Conservation (phyloP, 2,113 vertebrate species). For the Oreochromis spilurus region DNA sequence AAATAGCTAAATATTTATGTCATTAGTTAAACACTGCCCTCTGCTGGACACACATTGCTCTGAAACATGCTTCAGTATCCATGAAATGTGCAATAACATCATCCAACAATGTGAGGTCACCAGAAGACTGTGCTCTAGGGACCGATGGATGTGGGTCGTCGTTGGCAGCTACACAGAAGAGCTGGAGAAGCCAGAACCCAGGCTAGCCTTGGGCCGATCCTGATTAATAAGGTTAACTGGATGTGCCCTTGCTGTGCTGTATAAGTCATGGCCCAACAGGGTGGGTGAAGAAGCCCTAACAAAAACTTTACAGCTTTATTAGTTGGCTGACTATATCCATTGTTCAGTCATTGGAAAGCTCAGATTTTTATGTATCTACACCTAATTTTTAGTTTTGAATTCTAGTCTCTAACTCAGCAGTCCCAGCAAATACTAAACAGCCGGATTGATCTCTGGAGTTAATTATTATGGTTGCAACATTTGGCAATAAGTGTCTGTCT, state of each 20-base stretch:
- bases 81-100: neutral
- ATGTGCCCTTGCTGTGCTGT: neutral
- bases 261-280: neutral
- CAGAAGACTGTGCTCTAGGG: neutral
- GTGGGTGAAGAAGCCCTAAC: neutral
- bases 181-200: neutral
- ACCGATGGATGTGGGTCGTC: neutral
- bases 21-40: neutral
- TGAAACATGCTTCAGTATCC: neutral
- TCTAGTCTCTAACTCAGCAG: neutral
- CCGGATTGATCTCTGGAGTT: neutral
- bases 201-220: fast-evolving
- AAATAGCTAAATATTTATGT: neutral
- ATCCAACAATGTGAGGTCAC: neutral
- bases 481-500: neutral
- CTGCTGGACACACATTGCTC: neutral
- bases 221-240: neutral
- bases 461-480: neutral
- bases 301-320: neutral
- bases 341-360: neutral
- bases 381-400: neutral
- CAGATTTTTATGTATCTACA: neutral
- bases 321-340: neutral
- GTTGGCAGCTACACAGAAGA: neutral
- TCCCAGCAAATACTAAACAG: neutral